These are phyloP conservation scores for Ecdyonurus torrentis DNA, from an alignment of 2,888 invertebrate species.

Conservation along the genomic window DNA sequence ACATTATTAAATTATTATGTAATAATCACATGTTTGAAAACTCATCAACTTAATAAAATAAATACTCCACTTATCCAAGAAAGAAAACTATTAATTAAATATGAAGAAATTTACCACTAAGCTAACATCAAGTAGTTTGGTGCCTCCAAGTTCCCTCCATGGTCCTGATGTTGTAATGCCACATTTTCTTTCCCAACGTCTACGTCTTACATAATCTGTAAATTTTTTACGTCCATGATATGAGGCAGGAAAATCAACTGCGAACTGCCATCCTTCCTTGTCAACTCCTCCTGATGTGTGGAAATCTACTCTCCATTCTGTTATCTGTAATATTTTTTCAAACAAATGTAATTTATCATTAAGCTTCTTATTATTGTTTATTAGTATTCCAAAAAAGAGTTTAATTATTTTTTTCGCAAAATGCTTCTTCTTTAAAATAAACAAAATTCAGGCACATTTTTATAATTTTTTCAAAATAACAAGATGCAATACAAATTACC, in stretches of 20 bases:
- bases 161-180: conserved; percentile 70
- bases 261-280: conserved; percentile 88
- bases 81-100: too few relatives aligned
- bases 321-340: conserved; percentile 31
- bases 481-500: too few relatives aligned
- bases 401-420: too few relatives aligned
- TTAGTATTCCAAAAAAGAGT: too few relatives aligned
- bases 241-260: conserved; percentile 74
- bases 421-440: too few relatives aligned
- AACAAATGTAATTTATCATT: background rate
- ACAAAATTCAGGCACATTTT: too few relatives aligned
- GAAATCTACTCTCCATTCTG: conserved; percentile 88
- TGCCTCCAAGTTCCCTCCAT: conserved; percentile 75
- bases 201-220: conserved; percentile 72
- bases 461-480: too few relatives aligned
- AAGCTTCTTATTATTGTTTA: too few relatives aligned
- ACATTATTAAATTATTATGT: too few relatives aligned
- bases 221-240: conserved; percentile 75
- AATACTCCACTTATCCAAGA: too few relatives aligned
- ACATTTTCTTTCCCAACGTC: conserved; percentile 71
- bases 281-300: conserved; percentile 80
- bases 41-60: too few relatives aligned
- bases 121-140: conserved; percentile 65
- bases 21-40: too few relatives aligned
- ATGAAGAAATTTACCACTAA: conserved; percentile 41